Conservation (phyloP, 2,113 vertebrate species). For the Stictonetta naevosa region DNA sequence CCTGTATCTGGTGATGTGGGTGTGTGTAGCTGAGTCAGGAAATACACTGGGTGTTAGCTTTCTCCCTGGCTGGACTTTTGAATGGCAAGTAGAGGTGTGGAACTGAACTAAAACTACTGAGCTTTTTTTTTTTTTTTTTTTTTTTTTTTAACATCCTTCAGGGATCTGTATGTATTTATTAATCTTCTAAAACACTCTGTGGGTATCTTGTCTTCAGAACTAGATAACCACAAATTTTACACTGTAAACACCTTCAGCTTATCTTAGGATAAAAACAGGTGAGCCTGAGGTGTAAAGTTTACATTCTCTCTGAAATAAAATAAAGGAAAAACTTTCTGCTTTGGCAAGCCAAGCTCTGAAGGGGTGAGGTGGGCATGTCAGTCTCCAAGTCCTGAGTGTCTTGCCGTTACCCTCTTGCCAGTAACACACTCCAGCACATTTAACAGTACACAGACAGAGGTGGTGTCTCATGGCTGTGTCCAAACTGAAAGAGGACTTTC, state of each 20-base stretch:
- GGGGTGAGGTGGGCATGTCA: neutral
- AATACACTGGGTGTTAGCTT: neutral
- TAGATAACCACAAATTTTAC: neutral
- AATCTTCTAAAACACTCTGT: neutral
- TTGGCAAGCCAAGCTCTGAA: neutral
- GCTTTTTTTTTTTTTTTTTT: neutral
- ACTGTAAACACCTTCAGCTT: neutral
- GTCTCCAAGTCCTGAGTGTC: neutral
- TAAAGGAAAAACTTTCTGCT: neutral
- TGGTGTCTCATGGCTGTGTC: neutral
- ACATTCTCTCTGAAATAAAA: neutral
- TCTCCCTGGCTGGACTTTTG: neutral
- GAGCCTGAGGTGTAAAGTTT: neutral
- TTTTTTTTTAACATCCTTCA: neutral
- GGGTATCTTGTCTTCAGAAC: neutral
- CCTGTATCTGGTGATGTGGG: neutral
- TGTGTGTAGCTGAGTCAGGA: neutral
- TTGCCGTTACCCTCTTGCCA: neutral
- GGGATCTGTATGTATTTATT: neutral
- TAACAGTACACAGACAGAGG: neutral
- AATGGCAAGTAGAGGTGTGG: neutral
- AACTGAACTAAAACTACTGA: neutral
- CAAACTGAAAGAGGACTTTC: neutral
- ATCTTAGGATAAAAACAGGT: neutral
- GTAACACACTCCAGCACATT: accelerated